These are phyloP conservation scores for Holothuria glaberrima DNA, from an alignment of 35 echinoderm and acorn worm genomes.

Conservation along the genomic window DNA sequence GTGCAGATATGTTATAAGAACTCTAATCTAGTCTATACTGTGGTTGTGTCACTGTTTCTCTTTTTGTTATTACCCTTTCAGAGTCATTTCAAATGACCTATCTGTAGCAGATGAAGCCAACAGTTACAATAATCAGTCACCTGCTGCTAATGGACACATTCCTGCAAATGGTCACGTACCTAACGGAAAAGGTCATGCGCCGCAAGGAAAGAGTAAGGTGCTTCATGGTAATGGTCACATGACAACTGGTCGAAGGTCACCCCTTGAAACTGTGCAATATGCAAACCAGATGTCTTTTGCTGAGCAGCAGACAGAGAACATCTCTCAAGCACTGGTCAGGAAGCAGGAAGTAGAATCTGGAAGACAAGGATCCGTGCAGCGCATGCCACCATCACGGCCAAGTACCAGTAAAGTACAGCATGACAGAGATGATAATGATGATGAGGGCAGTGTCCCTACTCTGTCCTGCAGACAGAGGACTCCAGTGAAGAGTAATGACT, in stretches of 20 bases:
- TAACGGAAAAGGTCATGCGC: neutral
- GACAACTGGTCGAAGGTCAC: neutral
- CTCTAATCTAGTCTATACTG: no score
- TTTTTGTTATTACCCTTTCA: neutral
- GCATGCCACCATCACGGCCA: neutral
- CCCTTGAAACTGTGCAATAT: neutral
- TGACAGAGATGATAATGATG: neutral
- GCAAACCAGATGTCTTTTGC: conserved; percentile 8
- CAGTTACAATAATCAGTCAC: conserved; percentile 16
- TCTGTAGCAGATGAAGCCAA: neutral
- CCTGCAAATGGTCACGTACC: neutral
- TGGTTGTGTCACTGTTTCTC: no score
- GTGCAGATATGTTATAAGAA: no score
- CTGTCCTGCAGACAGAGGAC: conserved; percentile 1
- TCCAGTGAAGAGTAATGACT: neutral
- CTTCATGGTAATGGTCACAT: neutral
- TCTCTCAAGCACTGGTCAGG: neutral
- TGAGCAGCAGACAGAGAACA: neutral
- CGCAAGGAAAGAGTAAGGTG: neutral
- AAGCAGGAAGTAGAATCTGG: neutral
- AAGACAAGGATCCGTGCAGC: neutral
- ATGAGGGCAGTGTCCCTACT: neutral
- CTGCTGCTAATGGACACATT: neutral
- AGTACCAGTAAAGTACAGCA: neutral
- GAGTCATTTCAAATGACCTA: neutral